Evolutionary conservation across 2,113 vertebrate genomes (phyloP).

Genomic region (Cygnus atratus): DNA sequence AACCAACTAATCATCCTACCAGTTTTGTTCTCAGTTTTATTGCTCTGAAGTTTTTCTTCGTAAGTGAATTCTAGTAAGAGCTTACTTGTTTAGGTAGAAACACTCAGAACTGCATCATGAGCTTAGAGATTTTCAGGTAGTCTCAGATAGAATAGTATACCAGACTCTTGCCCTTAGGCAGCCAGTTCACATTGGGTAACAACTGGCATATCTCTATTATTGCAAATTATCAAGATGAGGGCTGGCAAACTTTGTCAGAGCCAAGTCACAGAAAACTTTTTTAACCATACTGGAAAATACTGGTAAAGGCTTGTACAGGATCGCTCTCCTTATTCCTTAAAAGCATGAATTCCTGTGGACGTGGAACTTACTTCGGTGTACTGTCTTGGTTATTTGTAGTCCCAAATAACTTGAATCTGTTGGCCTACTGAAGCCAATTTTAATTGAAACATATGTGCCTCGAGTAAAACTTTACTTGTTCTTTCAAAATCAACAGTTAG

Average conservation of each 20-base stretch:
- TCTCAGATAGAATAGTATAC: not conserved
- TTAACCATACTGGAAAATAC: not conserved
- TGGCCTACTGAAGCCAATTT: not conserved
- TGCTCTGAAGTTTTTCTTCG: not conserved
- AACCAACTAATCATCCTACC: not conserved
- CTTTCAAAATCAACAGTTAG: not conserved
- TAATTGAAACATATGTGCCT: not conserved
- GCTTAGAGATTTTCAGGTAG: not conserved
- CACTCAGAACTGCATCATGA: not conserved
- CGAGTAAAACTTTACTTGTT: not conserved
- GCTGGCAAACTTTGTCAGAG: not conserved
- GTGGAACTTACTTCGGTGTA: not conserved
- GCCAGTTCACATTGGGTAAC: not conserved
- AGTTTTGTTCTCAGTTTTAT: not conserved
- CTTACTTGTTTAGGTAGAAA: not conserved
- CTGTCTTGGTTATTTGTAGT: not conserved
- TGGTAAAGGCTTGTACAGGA: not conserved
- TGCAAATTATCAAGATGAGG: not conserved
- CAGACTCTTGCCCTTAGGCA: not conserved
- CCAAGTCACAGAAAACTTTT: not conserved
- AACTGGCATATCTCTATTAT: not conserved
- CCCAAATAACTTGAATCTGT: not conserved
- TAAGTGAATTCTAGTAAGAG: not conserved
- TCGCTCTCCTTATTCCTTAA: not conserved
- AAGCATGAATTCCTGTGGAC: not conserved